Conservation (phyloP, 2,888 invertebrate genomes). For the Pyrocoelia pectoralis region DNA sequence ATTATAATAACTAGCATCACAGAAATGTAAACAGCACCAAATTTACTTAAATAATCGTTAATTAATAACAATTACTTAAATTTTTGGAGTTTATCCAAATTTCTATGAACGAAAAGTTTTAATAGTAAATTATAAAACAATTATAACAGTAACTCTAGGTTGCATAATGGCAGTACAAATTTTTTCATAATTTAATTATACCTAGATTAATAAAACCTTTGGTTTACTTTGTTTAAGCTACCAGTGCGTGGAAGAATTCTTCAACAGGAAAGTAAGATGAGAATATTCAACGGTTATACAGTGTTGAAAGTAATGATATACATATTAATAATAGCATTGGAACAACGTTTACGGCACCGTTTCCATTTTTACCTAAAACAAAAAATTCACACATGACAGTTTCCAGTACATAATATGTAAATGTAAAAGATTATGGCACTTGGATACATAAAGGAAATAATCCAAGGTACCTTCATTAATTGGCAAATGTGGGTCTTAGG, state of each 20-base stretch:
- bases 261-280: conserved; percentile 28
- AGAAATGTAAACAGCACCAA: conserved; percentile 36
- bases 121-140: background rate
- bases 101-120: conserved; percentile 25
- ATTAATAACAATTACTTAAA: conserved; percentile 19
- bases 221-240: conserved; percentile 50
- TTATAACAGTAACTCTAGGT: conserved; percentile 9
- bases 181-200: conserved; percentile 41
- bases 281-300: conserved; percentile 41
- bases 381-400: background rate
- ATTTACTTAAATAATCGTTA: conserved; percentile 24
- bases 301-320: conserved; percentile 40
- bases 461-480: too few relatives aligned
- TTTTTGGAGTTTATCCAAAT: conserved; percentile 25
- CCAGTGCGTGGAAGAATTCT: conserved; percentile 50
- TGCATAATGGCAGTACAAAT: conserved; percentile 4
- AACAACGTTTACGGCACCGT: conserved; percentile 13
- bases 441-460: too few relatives aligned
- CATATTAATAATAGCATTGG: conserved; percentile 38
- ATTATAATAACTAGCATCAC: conserved; percentile 34
- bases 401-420: too few relatives aligned
- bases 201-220: conserved; percentile 42
- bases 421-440: background rate
- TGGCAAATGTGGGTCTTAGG: too few relatives aligned
- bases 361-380: conserved; percentile 18